These are phyloP conservation scores for Felis chaus DNA, from an alignment of 2,113 vertebrate species.

Conservation along the genomic window DNA sequence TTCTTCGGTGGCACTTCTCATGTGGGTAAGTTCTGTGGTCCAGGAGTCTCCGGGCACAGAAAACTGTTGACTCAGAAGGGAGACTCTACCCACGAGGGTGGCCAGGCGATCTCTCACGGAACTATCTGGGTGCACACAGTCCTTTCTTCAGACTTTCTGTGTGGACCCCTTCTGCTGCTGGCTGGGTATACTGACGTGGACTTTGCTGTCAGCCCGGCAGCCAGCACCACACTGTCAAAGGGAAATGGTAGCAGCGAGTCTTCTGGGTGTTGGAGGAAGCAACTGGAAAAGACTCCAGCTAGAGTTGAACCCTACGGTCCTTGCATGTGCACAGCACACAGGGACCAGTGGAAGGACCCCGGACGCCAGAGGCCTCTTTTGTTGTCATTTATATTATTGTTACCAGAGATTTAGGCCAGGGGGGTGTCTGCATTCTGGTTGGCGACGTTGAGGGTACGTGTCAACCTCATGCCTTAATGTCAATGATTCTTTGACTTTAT, in stretches of 20 bases:
- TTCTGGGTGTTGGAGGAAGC: background rate
- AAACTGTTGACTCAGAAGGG: background rate
- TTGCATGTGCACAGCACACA: rapidly evolving
- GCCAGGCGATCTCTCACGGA: background rate
- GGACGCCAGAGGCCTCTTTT: background rate
- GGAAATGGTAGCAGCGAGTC: background rate
- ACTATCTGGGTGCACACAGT: background rate
- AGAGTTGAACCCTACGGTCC: background rate
- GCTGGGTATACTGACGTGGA: background rate
- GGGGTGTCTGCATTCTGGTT: background rate
- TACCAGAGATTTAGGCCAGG: background rate
- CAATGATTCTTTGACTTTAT: background rate
- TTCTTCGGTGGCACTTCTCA: background rate
- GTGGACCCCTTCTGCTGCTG: background rate
- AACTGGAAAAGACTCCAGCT: background rate
- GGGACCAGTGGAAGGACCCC: background rate
- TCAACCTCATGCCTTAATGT: background rate
- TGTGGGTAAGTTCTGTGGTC: background rate
- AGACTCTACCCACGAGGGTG: background rate
- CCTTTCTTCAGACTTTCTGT: background rate
- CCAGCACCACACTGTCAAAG: rapidly evolving
- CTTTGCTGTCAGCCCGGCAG: background rate
- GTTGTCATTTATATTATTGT: background rate
- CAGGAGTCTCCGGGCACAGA: background rate
- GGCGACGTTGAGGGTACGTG: background rate